Conservation (phyloP, 2,888 invertebrate species). For the Caenorhabditis doughertyi region DNA sequence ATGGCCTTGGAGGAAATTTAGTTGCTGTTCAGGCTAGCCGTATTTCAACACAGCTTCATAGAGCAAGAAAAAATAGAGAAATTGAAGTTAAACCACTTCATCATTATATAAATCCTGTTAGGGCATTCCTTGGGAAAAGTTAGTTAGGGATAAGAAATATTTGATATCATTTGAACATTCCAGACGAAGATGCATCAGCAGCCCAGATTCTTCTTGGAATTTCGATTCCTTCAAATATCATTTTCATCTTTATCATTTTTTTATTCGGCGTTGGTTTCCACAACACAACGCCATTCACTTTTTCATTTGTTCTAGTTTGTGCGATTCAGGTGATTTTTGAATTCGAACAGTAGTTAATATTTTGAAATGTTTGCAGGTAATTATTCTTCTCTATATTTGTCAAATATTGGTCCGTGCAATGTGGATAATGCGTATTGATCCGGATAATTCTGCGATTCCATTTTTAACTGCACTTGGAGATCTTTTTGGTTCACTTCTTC, state of each 20-base stretch:
- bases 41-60: conserved; percentile 76
- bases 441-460: conserved; percentile 80
- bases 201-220: conserved; percentile 74
- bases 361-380: conserved; percentile 67
- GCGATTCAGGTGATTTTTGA: conserved; percentile 66
- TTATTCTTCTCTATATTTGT: conserved; percentile 77
- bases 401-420: conserved; percentile 76
- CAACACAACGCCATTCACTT: conserved; percentile 66
- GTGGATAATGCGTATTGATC: conserved; percentile 77
- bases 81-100: conserved; percentile 46
- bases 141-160: neutral
- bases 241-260: conserved; percentile 76
- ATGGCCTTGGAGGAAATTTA: conserved; percentile 81
- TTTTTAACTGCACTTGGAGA: conserved; percentile 79
- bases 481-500: conserved; percentile 66
- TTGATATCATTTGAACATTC: conserved; percentile 18
- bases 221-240: conserved; percentile 73
- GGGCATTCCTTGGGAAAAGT: conserved; percentile 68
- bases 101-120: conserved; percentile 62
- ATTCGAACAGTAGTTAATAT: neutral
- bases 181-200: conserved; percentile 76
- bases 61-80: conserved; percentile 67
- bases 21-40: conserved; percentile 78
- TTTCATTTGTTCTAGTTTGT: conserved; percentile 65
- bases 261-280: conserved; percentile 67